phyloP scores from a whole-genome alignment of 2,888 invertebrate species.

The Lottia gigantea region DNA sequence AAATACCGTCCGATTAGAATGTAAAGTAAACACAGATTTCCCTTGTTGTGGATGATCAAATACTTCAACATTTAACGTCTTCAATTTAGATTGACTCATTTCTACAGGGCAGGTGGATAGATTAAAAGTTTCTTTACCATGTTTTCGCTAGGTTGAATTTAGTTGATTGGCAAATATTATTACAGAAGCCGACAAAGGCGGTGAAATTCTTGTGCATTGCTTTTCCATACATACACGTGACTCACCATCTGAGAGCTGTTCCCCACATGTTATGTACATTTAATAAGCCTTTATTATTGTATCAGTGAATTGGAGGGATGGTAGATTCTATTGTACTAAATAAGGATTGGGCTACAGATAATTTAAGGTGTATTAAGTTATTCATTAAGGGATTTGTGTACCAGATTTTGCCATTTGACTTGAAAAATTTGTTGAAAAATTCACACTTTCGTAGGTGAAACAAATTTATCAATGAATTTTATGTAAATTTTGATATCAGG shows the following conservation, averaged over 20 bases:
- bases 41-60: neutral
- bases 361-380: too few species aligned
- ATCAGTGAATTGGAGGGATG: neutral
- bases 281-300: neutral
- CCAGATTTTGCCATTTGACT: too few species aligned
- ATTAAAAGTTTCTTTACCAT: neutral
- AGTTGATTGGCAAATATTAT: constrained; percentile 3
- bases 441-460: too few species aligned
- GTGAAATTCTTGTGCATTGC: neutral
- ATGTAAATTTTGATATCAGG: too few species aligned
- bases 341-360: neutral
- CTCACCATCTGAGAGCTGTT: too few species aligned
- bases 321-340: neutral
- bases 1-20: constrained; percentile 22
- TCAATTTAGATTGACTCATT: too few species aligned
- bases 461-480: too few species aligned
- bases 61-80: too few species aligned
- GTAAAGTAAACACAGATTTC: constrained; percentile 20
- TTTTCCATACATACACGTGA: neutral
- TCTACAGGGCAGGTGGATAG: neutral
- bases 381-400: too few species aligned
- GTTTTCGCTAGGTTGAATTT: neutral
- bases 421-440: too few species aligned
- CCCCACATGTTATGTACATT: too few species aligned
- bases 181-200: neutral